These are phyloP conservation scores for Siphamia tubifer DNA, from an alignment of 2,113 vertebrate genomes.

Conservation along the genomic window DNA sequence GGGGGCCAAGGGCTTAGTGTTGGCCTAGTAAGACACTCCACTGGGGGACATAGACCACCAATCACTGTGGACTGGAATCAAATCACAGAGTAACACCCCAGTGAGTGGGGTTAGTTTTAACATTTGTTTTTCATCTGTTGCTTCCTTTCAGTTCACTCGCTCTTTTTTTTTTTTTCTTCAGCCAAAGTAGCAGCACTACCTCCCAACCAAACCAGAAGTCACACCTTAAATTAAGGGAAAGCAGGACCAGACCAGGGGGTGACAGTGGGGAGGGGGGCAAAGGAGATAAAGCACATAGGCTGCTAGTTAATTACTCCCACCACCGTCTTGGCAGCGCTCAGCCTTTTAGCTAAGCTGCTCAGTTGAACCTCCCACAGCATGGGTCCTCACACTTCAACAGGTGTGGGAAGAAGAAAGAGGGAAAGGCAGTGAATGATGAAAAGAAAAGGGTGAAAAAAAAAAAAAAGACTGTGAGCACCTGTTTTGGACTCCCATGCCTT, in stretches of 20 bases:
- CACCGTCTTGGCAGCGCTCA: slow-evolving; percentile 3
- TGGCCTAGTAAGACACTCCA: slow-evolving; percentile 38
- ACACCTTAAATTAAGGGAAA: slow-evolving; percentile 65
- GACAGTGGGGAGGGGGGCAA: neutral
- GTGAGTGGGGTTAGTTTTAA: neutral
- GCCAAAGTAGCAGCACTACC: slow-evolving; percentile 28
- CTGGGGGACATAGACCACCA: slow-evolving; percentile 30
- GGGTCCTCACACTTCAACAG: slow-evolving; percentile 63
- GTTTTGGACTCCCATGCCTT: slow-evolving; percentile 51
- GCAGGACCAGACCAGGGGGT: neutral
- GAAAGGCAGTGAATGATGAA: slow-evolving; percentile 42
- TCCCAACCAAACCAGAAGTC: slow-evolving; percentile 49
- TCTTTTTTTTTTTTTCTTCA: neutral
- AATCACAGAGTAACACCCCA: too few species aligned
- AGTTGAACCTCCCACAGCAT: slow-evolving; percentile 36
- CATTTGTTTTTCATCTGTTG: neutral
- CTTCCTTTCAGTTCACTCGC: neutral
- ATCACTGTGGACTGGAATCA: neutral
- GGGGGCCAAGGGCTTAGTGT: slow-evolving; percentile 18
- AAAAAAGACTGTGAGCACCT: slow-evolving; percentile 62
- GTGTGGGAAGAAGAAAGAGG: slow-evolving; percentile 58
- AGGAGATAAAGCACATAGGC: slow-evolving; percentile 35
- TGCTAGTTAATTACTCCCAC: slow-evolving; percentile 54
- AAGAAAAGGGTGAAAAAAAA: slow-evolving; percentile 23
- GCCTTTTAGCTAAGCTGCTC: neutral